A percentile compares a stretch with the other conserved stretches of the same genome.
phyloP scores from a whole-genome alignment of 2,888 invertebrate species.

The Eupsilia transversa region DNA sequence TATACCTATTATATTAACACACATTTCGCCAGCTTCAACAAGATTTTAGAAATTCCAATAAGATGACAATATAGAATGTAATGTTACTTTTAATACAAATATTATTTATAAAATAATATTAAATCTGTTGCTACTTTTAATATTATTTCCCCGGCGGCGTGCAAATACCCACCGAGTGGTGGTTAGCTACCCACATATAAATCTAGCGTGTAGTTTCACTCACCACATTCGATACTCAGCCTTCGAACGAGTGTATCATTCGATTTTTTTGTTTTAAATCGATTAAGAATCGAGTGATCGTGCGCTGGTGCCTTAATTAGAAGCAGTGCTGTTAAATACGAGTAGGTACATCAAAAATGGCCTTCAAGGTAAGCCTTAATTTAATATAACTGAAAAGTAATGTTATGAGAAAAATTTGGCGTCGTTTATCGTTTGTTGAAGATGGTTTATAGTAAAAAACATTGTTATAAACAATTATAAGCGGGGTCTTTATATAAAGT shows the following conservation, averaged over 20 bases:
- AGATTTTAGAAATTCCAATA: background rate
- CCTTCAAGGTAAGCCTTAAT: constrained; percentile 78
- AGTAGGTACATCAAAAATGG: constrained; percentile 77
- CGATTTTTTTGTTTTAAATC: constrained; percentile 53
- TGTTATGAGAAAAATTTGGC: background rate
- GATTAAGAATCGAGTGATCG: constrained; percentile 53
- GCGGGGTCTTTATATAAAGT: background rate
- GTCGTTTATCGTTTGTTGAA: background rate
- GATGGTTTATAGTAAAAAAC: background rate
- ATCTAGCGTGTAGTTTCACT: constrained; percentile 78
- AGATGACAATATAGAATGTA: too few species aligned
- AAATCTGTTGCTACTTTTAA: constrained; percentile 2
- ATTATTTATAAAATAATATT: background rate
- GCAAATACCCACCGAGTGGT: too few species aligned
- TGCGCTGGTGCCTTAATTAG: constrained; percentile 69
- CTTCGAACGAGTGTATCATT: constrained; percentile 72
- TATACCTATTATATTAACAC: too few species aligned
- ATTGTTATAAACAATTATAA: background rate
- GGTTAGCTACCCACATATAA: constrained; percentile 77
- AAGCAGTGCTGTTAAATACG: constrained; percentile 62
- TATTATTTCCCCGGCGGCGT: constrained; percentile 29
- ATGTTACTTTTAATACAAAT: too few species aligned
- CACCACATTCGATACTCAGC: constrained; percentile 77
- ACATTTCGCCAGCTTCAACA: too few species aligned
- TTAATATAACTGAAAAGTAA: background rate